Conservation (phyloP, 2,113 vertebrate species). For the Origma solitaria region DNA sequence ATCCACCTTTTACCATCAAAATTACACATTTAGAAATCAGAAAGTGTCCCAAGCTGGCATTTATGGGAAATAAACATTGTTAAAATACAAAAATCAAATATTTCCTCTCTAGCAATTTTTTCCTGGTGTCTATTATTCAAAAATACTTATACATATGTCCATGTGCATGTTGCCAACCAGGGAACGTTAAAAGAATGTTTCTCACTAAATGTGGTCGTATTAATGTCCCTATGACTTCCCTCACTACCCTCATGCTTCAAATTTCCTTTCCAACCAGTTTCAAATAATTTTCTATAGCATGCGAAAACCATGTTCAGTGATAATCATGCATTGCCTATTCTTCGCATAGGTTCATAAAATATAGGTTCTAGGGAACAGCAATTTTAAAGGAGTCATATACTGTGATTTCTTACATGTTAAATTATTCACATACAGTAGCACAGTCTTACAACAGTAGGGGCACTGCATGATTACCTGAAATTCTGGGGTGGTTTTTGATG, state of each 20-base stretch:
- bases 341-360: background rate
- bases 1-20: background rate
- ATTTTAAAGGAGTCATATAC: background rate
- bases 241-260: background rate
- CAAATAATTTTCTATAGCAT: background rate
- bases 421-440: background rate
- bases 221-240: background rate
- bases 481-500: background rate
- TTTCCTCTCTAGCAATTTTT: background rate
- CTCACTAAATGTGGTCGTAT: background rate
- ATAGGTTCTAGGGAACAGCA: background rate
- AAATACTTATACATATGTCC: background rate
- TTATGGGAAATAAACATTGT: background rate
- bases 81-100: background rate
- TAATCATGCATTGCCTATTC: background rate
- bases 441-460: background rate
- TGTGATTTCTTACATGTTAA: background rate
- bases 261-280: background rate
- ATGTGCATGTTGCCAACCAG: background rate
- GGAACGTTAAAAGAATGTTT: background rate
- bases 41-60: background rate
- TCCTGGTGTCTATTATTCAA: background rate
- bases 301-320: accelerated
- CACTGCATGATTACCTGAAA: background rate
- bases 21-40: background rate